Percentiles rank a stretch among this genome's conserved stretches.
Conservation (phyloP, 2,113 vertebrate genomes). For the Gavia stellata region DNA sequence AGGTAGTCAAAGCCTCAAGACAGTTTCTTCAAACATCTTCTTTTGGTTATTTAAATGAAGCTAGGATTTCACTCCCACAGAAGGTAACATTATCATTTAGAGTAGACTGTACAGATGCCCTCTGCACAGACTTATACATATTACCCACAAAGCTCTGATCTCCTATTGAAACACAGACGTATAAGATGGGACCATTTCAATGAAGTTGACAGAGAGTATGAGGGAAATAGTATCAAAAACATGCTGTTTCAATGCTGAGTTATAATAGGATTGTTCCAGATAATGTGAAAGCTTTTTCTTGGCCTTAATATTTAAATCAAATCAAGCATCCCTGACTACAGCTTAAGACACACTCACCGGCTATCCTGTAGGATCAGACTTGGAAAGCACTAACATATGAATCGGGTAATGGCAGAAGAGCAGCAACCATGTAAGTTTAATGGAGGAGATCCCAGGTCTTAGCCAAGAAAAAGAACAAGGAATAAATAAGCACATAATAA, state of each 20-base stretch:
- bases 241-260: background rate
- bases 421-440: background rate
- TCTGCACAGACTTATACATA: background rate
- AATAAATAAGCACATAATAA: background rate
- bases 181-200: background rate
- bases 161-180: background rate
- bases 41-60: background rate
- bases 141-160: background rate
- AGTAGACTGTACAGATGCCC: background rate
- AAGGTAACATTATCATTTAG: fast-evolving
- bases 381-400: background rate
- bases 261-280: background rate
- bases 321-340: background rate
- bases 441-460: background rate
- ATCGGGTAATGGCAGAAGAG: background rate
- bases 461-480: background rate
- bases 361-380: background rate
- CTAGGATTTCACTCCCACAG: background rate
- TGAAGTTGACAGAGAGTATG: fast-evolving
- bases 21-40: background rate
- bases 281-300: background rate
- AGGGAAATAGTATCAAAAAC: background rate
- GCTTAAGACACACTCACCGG: background rate
- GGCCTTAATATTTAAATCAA: background rate
- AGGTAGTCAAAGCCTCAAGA: background rate